A percentile compares a stretch with the other conserved stretches of the same genome.
Evolutionary conservation across 2,113 vertebrate species (phyloP).

Genomic region (Aegotheles bennettii): DNA sequence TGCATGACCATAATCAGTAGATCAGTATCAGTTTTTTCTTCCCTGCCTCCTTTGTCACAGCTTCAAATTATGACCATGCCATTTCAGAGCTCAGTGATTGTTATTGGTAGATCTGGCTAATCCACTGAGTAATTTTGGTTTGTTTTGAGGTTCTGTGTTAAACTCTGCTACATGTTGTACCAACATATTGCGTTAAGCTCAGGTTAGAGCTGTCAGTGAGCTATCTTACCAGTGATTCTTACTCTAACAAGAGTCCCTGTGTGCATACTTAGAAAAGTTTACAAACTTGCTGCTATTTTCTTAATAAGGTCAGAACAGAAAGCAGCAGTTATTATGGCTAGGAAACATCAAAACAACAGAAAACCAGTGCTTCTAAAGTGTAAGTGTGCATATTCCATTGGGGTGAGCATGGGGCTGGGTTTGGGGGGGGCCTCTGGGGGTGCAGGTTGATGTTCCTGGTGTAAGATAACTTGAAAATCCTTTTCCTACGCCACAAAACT

Average conservation of each 20-base stretch:
- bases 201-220: not conserved
- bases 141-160: not conserved
- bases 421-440: too few relatives aligned
- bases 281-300: not conserved
- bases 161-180: not conserved
- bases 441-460: not conserved
- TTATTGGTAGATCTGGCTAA: not conserved
- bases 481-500: not conserved
- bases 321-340: not conserved
- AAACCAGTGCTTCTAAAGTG: not conserved
- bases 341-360: not conserved
- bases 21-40: not conserved
- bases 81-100: not conserved
- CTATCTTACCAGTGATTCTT: not conserved
- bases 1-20: not conserved
- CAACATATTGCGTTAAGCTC: not conserved
- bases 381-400: not conserved
- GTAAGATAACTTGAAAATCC: not conserved
- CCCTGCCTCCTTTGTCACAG: not conserved
- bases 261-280: accelerated
- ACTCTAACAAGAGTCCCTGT: not conserved
- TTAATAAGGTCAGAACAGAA: not conserved
- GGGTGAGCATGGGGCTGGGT: not conserved
- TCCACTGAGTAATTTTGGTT: not conserved
- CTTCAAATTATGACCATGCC: not conserved